Conservation (phyloP, 1,140 invertebrate species). For the Drosophila repleta region DNA sequence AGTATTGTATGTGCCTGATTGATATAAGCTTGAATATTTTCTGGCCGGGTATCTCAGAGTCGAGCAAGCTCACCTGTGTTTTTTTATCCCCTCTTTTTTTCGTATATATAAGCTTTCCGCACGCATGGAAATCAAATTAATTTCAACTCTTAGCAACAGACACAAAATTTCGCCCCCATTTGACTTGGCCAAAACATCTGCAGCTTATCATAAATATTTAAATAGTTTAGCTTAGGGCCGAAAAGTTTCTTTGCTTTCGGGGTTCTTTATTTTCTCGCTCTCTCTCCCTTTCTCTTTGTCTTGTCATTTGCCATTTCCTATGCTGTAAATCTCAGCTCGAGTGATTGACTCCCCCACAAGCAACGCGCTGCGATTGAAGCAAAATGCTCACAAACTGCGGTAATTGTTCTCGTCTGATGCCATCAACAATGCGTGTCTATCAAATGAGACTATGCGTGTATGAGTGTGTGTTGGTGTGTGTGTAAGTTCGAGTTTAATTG, state of each 20-base stretch:
- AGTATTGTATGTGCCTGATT: too few species aligned
- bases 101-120: slow-evolving; percentile 12
- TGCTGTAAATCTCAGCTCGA: slow-evolving; percentile 22
- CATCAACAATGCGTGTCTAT: slow-evolving; percentile 51
- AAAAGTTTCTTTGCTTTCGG: neutral
- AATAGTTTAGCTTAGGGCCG: neutral
- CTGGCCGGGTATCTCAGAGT: too few species aligned
- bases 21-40: too few species aligned
- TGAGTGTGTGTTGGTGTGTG: slow-evolving; percentile 1
- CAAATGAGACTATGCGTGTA: neutral
- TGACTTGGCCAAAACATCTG: slow-evolving; percentile 17
- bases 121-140: slow-evolving; percentile 6
- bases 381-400: slow-evolving; percentile 48
- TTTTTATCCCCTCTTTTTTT: neutral
- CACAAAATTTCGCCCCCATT: neutral
- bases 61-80: neutral
- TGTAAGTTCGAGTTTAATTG: slow-evolving; percentile 18
- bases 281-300: neutral
- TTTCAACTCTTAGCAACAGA: slow-evolving; percentile 7
- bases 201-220: slow-evolving; percentile 17
- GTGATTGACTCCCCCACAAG: slow-evolving; percentile 73
- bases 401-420: slow-evolving; percentile 65
- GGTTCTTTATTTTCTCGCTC: neutral
- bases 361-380: slow-evolving; percentile 1
- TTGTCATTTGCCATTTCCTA: slow-evolving; percentile 59